phyloP scores from a whole-genome alignment of 2,113 vertebrate species.

The Caranx melampygus region DNA sequence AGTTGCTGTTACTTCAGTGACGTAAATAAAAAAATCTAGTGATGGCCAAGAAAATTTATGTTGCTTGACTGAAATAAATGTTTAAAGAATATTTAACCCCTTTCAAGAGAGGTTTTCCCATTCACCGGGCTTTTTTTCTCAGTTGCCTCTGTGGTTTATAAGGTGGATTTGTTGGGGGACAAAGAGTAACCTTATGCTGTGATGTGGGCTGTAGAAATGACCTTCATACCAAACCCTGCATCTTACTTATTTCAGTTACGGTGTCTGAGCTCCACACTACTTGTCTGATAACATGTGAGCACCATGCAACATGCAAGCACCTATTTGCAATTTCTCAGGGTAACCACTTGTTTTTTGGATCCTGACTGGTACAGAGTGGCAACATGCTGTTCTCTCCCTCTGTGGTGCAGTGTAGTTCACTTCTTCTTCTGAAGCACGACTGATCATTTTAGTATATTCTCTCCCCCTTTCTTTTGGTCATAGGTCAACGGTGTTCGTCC shows the following conservation, averaged over 20 bases:
- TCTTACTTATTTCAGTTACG: not conserved
- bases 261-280: not conserved
- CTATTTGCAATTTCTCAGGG: not conserved
- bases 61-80: not conserved
- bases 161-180: not conserved
- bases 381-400: not conserved
- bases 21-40: conserved; percentile 3
- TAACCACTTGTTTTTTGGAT: not conserved
- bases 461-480: not conserved
- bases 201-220: not conserved
- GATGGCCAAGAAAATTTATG: not conserved
- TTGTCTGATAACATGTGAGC: too few relatives aligned
- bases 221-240: not conserved
- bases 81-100: conserved; percentile 4
- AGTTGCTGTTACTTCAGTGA: not conserved
- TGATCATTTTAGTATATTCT: conserved; percentile 11
- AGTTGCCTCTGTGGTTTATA: conserved; percentile 5
- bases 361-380: conserved; percentile 13
- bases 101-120: not conserved
- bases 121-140: too few relatives aligned
- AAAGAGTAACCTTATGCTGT: not conserved
- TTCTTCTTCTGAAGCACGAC: not conserved
- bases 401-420: not conserved
- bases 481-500: not conserved
- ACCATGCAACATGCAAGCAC: too few relatives aligned